A percentile compares a stretch with the other conserved stretches of the same genome.
Evolutionary conservation across 1,140 invertebrate species (phyloP).

Genomic region (Drusus annulatus): DNA sequence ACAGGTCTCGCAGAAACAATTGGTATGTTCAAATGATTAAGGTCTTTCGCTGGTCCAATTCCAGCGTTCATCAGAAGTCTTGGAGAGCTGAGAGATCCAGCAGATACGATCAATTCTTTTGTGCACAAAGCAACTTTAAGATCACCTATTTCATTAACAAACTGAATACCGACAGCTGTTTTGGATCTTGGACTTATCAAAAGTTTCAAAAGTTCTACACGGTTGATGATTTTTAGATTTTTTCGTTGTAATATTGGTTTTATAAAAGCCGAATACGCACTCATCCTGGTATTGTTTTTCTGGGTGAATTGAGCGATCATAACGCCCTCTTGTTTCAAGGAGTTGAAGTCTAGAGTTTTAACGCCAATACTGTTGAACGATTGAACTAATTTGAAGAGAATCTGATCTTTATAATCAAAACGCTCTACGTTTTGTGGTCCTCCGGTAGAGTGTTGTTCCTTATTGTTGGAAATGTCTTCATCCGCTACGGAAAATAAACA

Average conservation of each 20-base stretch:
- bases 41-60: constrained; percentile 67
- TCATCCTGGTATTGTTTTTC: constrained; percentile 77
- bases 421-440: constrained; percentile 80
- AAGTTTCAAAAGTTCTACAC: constrained; percentile 77
- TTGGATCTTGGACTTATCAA: constrained; percentile 74
- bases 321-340: constrained; percentile 71
- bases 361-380: too few species aligned
- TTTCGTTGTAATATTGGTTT: constrained; percentile 72
- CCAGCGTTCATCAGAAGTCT: constrained; percentile 74
- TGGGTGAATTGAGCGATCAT: constrained; percentile 80
- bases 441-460: constrained; percentile 72
- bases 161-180: constrained; percentile 77
- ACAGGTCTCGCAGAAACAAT: constrained; percentile 68
- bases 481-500: too few species aligned
- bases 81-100: constrained; percentile 68
- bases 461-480: constrained; percentile 70
- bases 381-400: too few species aligned
- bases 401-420: constrained; percentile 73
- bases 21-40: constrained; percentile 62
- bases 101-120: constrained; percentile 70
- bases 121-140: constrained; percentile 57
- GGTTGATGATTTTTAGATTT: constrained; percentile 81
- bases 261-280: constrained; percentile 79
- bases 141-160: background rate
- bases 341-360: background rate